Base-by-base conservation (phyloP, 2,113 vertebrate genomes). In the Rhea americana region DNA sequence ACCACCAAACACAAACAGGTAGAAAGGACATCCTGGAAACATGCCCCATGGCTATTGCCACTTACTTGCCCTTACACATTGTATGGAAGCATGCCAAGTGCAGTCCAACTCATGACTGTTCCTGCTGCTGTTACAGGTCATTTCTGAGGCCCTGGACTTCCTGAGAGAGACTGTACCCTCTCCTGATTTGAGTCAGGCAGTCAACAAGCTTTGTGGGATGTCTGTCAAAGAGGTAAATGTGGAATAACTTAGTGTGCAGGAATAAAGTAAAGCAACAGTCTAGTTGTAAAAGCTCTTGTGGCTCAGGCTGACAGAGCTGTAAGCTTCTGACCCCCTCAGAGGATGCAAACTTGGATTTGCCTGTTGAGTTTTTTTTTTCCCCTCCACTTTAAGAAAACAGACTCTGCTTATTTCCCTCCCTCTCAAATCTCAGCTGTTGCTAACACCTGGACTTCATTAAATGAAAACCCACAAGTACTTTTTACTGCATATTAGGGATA, bases 61-160 rank as follows among this genome's bases (percentile, higher is more conserved):
- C 76, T 32, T 51, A 3, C 48, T 26, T 13, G 18, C 84, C 89
- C 9, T 7, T 0, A 37, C 24, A 45, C 56, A 16, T 67, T 3
- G 5, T 12, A 8, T 3, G 16, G 13, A 15, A 32, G 74, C 51
- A 11, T 55, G 51, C 67, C n/a, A 30, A 39, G 76, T 26, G 3
- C 41, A 50, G 21, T 5, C 51, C 91, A 48, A 63, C 16, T 48
- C 37, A 67, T n/a, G 20, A 47, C 67, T 47, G 3, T 90, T 82
- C 66, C 62, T 92, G 80, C 61, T 84, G 43, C 65, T 90, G 2
- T 82, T 82, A 28, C 5, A 96, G 96, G 96, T 96, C 86, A 39
- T 95, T 84, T 92, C 96, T 58, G 95, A 96, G 77, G 96, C 93
- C 81, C 79, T 73, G 92, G 91, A 96, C 45, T 96, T 95, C 91